Base-by-base conservation (phyloP, 1,140 invertebrate species). In the Reticulitermes speratus region DNA sequence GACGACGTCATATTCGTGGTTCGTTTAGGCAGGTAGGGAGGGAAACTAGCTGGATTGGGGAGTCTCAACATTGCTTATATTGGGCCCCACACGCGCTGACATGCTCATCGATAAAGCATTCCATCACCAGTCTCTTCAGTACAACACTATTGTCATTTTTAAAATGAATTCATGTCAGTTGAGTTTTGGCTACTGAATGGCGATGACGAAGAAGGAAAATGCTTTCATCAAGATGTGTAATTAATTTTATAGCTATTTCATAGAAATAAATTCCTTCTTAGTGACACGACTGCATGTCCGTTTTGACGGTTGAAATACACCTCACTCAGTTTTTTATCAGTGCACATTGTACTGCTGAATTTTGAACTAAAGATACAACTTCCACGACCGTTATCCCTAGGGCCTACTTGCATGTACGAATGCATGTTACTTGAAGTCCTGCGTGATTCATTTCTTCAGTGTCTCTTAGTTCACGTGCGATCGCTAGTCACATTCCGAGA, bases 1-100 rank as follows among this genome's bases (percentile, higher is more conserved):
- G 65, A 75, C 65, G 65, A 75, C 65, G 30, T 75, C 65, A 75
- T 75, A 75, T 75, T 75, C 65, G 65, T 75, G 65, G 65, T 75
- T 75, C 25, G 65, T 30, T 75, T 30, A 75, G 25, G 7, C 65
- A n/a, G 65, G 65, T 0, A 65, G 59, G 59, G 59, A 23, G n/a
- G n/a, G 65, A 25, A 75, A 9, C 0, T 30, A 9, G n/a, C 9
- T 30, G 65, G 7, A 16, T 6, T 0, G 25, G n/a, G 25, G 65
- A 14, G 65, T 7, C 9, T n/a, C 11, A 75, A 30, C 65, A 75
- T 30, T 75, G 7, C 65, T 75, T 19, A 75, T 30, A 75, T 30
- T 6, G 65, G 65, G n/a, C 65, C n/a, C 65, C 65, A 75, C 65
- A 75, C 65, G n/a, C 25, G 65, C 65, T 75, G 65, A 75, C n/a